Evolutionary conservation across 92 coral and sea anemone genomes (phyloP).

Genomic region (Nematostella vectensis): DNA sequence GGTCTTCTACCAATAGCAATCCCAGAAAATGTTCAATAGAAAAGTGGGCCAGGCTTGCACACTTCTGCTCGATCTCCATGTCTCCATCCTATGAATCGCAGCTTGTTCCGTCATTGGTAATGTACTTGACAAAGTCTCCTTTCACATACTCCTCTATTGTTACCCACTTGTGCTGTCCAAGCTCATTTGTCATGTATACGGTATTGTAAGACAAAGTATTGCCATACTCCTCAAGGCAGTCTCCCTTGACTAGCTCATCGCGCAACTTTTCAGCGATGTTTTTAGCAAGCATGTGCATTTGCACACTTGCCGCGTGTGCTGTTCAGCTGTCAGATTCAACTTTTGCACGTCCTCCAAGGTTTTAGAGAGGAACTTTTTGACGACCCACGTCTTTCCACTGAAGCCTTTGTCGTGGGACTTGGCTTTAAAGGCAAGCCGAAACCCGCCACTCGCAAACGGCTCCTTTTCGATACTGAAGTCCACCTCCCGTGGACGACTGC

Average conservation of each 20-base stretch:
- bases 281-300: conserved; percentile 14
- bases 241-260: conserved; percentile 5
- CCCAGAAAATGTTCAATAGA: conserved; percentile 9
- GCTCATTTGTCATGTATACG: conserved; percentile 19
- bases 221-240: conserved; percentile 11
- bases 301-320: conserved; percentile 37
- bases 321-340: conserved; percentile 17
- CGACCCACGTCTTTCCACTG: conserved; percentile 11
- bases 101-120: conserved; percentile 20
- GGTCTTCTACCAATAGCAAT: conserved; percentile 7
- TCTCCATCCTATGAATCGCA: conserved; percentile 6
- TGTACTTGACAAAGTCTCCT: conserved; percentile 17
- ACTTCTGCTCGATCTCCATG: conserved; percentile 2
- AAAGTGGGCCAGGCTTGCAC: conserved; percentile 27
- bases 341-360: conserved; percentile 1
- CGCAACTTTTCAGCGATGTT: conserved; percentile 8
- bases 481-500: background rate
- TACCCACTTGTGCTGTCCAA: conserved; percentile 1
- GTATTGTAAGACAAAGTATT: conserved; percentile 7
- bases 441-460: conserved; percentile 22
- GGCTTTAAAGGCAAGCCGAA: conserved; percentile 20
- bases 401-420: conserved; percentile 14
- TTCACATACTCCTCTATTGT: conserved; percentile 24
- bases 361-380: conserved; percentile 20
- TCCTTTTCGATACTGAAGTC: conserved; percentile 12